Conservation (phyloP, 2,797 vertebrate species). For the Halcyon badia region DNA sequence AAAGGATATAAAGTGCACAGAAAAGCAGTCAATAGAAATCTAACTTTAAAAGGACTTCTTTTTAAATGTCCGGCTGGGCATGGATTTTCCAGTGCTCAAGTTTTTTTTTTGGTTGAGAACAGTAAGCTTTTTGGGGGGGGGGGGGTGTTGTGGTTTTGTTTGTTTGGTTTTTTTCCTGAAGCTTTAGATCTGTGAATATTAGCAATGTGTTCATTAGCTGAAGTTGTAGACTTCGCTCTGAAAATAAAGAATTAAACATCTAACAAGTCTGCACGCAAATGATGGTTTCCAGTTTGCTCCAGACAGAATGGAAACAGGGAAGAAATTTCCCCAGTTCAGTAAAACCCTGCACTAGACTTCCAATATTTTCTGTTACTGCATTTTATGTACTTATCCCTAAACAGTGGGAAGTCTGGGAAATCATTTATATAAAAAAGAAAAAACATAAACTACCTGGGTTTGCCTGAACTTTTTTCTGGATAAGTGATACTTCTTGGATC, state of each 20-base stretch:
- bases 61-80: neutral
- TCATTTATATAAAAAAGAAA: neutral
- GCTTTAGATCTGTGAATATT: neutral
- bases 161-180: rapidly evolving
- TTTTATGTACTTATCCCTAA: neutral
- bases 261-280: neutral
- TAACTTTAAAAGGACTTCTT: neutral
- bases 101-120: neutral
- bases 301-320: neutral
- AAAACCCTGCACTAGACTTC: neutral
- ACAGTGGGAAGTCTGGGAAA: neutral
- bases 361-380: neutral
- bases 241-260: neutral
- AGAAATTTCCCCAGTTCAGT: neutral
- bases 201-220: neutral
- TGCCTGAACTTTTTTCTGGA: neutral
- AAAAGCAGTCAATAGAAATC: neutral
- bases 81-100: neutral
- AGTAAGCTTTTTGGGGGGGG: neutral
- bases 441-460: neutral
- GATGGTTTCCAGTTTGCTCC: neutral
- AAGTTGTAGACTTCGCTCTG: neutral
- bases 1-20: neutral
- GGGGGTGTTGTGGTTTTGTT: too few relatives aligned
- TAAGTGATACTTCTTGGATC: neutral